These are phyloP conservation scores for Isotomurus palustris DNA, from an alignment of 2,888 invertebrate genomes.

Conservation along the genomic window DNA sequence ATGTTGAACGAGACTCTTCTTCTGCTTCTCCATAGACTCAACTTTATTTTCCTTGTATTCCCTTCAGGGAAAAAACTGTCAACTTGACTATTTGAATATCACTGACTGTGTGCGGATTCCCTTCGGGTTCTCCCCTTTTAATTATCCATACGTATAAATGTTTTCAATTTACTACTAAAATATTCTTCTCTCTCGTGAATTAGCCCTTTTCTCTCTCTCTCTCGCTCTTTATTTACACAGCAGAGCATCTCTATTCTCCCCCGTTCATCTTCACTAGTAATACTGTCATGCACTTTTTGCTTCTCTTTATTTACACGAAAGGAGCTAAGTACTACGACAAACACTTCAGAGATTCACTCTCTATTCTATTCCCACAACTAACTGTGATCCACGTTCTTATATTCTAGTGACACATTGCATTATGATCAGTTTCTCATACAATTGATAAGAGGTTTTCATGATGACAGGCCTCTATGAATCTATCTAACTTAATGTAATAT, in stretches of 20 bases:
- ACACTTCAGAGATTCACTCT: background rate
- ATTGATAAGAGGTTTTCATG: too few relatives aligned
- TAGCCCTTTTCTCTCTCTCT: background rate
- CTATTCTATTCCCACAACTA: too few relatives aligned
- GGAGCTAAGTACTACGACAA: conserved; percentile 3
- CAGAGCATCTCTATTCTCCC: too few relatives aligned
- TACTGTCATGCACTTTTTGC: conserved; percentile 4
- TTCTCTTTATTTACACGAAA: background rate
- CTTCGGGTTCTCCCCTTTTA: conserved; percentile 39
- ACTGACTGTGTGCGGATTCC: conserved; percentile 42
- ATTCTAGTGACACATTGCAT: too few relatives aligned
- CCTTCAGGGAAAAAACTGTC: conserved; percentile 42
- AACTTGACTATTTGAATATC: conserved; percentile 45
- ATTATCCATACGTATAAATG: conserved; percentile 42
- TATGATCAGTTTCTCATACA: too few relatives aligned
- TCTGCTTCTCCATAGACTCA: background rate
- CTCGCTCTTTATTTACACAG: background rate
- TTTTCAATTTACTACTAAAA: conserved; percentile 38
- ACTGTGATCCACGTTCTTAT: too few relatives aligned
- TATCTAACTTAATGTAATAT: too few relatives aligned
- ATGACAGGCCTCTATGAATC: too few relatives aligned
- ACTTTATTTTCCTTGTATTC: conserved; percentile 10
- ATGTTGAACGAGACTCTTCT: conserved; percentile 11
- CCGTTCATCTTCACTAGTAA: conserved; percentile 2
- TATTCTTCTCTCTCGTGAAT: conserved; percentile 6